A percentile compares a stretch with the other conserved stretches of the same genome.
Conservation (phyloP, 2,797 vertebrate species). For the Tragelaphus oryx region DNA sequence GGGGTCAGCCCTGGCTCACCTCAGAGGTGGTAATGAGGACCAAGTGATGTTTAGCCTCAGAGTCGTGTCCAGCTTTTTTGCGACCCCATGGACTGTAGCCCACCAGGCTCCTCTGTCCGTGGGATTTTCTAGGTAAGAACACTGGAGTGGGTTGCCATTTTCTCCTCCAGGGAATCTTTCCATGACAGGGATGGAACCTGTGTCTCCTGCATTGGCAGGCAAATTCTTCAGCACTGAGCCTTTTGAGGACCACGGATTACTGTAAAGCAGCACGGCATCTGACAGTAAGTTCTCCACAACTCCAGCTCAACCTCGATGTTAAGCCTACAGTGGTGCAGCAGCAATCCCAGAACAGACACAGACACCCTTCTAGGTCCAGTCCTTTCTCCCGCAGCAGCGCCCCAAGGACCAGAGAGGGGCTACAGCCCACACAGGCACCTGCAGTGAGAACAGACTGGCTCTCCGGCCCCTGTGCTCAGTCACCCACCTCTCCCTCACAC, state of each 20-base stretch:
- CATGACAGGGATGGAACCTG: background rate
- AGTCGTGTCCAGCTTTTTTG: background rate
- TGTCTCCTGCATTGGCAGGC: background rate
- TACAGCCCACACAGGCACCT: background rate
- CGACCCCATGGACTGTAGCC: background rate
- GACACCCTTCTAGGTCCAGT: background rate
- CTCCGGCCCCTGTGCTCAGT: background rate
- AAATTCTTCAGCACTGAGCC: background rate
- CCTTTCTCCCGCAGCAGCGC: background rate
- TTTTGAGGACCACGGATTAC: background rate
- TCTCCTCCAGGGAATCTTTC: background rate
- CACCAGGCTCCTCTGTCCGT: background rate
- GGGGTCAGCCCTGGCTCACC: too few species aligned
- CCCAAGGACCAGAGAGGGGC: background rate
- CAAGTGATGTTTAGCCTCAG: background rate
- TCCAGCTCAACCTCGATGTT: background rate
- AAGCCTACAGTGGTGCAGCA: background rate
- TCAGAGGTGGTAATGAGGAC: background rate
- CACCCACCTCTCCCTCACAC: background rate
- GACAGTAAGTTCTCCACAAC: background rate
- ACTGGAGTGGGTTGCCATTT: background rate
- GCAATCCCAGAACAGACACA: background rate
- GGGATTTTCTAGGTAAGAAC: background rate
- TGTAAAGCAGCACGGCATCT: background rate
- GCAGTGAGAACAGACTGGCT: background rate